Conservation (phyloP, 2,888 invertebrate genomes). For the Escarpia spicata region DNA sequence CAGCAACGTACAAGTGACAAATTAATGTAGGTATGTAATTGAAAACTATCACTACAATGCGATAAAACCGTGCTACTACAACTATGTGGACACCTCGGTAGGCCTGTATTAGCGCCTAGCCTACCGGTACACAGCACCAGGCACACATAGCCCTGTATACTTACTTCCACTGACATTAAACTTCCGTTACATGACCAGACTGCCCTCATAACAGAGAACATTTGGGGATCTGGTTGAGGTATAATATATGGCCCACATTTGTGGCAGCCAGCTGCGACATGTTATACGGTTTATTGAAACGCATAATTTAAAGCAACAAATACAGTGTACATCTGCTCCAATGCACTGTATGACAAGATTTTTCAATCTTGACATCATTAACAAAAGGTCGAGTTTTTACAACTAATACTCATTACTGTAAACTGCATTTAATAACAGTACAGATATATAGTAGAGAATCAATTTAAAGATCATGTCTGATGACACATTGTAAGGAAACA, state of each 20-base stretch:
- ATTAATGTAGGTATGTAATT: background rate
- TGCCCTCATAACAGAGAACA: background rate
- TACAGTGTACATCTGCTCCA: background rate
- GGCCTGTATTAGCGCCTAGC: background rate
- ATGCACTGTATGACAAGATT: background rate
- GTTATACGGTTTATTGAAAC: background rate
- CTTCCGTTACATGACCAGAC: background rate
- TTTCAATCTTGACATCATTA: background rate
- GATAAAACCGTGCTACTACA: background rate
- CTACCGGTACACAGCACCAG: background rate
- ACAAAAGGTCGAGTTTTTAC: background rate
- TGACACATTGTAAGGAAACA: too few relatives aligned
- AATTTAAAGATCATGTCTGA: too few relatives aligned
- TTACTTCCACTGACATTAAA: background rate
- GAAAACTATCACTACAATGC: background rate
- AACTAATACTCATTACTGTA: too few relatives aligned
- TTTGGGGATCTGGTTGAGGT: background rate
- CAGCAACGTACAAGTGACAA: background rate
- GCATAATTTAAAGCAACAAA: background rate
- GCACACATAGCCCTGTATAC: background rate
- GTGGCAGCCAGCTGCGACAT: background rate
- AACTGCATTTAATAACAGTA: too few relatives aligned
- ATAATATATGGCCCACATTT: background rate
- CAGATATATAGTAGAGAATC: too few relatives aligned
- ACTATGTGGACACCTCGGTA: background rate